Conservation (phyloP, 1,140 invertebrate genomes). For the Heliconius nattereri region DNA sequence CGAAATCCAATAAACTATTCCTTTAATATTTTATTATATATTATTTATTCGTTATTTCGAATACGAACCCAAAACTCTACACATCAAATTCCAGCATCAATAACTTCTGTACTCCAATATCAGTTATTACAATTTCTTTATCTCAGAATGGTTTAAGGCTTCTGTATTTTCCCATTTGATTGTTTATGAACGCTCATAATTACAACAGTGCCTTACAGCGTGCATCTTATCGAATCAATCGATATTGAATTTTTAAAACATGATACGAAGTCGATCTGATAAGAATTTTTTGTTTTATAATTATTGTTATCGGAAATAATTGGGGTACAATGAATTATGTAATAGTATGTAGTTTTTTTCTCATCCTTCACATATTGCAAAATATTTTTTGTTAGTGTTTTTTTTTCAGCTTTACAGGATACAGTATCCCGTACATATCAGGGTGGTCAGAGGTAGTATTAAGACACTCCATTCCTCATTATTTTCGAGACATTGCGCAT, state of each 20-base stretch:
- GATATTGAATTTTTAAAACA: constrained; percentile 22
- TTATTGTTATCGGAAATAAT: neutral
- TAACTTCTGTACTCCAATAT: neutral
- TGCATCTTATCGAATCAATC: constrained; percentile 20
- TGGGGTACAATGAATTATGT: neutral
- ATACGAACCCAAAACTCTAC: neutral
- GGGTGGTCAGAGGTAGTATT: no score
- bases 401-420: no score
- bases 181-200: constrained; percentile 5
- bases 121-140: neutral
- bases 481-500: no score
- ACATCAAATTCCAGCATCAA: neutral
- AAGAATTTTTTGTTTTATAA: neutral
- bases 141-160: neutral
- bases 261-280: neutral
- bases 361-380: neutral
- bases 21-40: no score
- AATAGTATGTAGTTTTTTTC: neutral
- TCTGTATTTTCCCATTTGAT: neutral
- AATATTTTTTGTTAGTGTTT: no score
- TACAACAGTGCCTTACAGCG: neutral
- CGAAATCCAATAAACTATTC: no score
- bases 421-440: no score
- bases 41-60: no score
- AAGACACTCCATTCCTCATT: no score